These are phyloP conservation scores for Epizoanthus stellaris DNA, from an alignment of 92 coral and sea anemone species.

Conservation along the genomic window DNA sequence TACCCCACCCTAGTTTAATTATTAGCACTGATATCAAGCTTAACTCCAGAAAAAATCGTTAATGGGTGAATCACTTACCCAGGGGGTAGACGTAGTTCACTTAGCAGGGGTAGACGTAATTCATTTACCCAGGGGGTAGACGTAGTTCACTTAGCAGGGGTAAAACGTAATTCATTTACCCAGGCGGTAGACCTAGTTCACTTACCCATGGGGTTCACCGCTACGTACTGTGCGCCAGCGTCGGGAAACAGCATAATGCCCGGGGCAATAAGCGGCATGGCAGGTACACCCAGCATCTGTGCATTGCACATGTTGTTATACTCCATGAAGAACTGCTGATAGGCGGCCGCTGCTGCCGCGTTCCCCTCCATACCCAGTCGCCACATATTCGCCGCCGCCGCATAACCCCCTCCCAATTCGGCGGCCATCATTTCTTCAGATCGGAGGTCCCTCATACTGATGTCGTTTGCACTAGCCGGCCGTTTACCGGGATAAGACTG, in stretches of 20 bases:
- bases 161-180: too few relatives aligned
- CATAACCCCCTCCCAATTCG: constrained; percentile 11
- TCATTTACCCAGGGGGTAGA: too few relatives aligned
- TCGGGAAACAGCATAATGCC: constrained; percentile 28
- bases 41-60: too few relatives aligned
- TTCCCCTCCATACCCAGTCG: constrained; percentile 30
- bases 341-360: not conserved
- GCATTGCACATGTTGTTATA: constrained; percentile 33
- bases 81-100: too few relatives aligned
- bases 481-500: constrained; percentile 17
- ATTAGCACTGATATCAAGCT: too few relatives aligned
- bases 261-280: constrained; percentile 21
- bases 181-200: not conserved
- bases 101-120: too few relatives aligned
- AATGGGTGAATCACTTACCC: too few relatives aligned
- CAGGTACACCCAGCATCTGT: constrained; percentile 26
- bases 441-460: constrained; percentile 14
- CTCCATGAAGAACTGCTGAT: constrained; percentile 25
- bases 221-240: constrained; percentile 25
- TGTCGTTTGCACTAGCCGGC: constrained; percentile 24
- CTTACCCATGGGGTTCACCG: constrained; percentile 42
- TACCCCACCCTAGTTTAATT: too few relatives aligned
- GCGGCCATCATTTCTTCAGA: constrained; percentile 29
- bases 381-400: constrained; percentile 36
- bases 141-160: too few relatives aligned